These are phyloP conservation scores for Mactromeris polynyma DNA, from an alignment of 2,888 invertebrate genomes.

Conservation along the genomic window DNA sequence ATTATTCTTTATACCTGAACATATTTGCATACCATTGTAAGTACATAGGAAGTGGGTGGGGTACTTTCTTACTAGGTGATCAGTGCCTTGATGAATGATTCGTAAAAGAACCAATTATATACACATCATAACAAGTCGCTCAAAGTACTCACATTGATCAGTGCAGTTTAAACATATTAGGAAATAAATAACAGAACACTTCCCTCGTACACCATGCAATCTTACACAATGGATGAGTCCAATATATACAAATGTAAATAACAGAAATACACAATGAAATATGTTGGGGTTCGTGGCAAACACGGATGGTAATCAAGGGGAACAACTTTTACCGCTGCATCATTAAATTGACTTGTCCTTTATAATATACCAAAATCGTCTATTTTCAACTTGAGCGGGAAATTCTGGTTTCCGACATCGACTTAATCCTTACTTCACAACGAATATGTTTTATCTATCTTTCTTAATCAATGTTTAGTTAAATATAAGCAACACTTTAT, in stretches of 20 bases:
- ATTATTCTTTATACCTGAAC: conserved; percentile 15
- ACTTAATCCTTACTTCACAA: too few species aligned
- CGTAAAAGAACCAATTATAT: background rate
- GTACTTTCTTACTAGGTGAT: background rate
- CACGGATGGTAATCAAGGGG: too few species aligned
- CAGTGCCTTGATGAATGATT: background rate
- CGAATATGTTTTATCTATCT: too few species aligned
- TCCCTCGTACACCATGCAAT: background rate
- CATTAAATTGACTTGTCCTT: too few species aligned
- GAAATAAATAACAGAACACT: background rate
- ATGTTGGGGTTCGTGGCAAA: background rate
- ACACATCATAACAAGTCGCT: background rate
- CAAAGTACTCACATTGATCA: background rate
- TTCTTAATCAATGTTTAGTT: too few species aligned
- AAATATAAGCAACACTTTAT: too few species aligned
- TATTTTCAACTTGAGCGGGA: too few species aligned
- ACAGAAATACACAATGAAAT: background rate
- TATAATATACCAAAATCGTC: too few species aligned
- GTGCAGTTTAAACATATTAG: background rate
- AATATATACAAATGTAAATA: background rate
- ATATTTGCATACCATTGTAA: conserved; percentile 5
- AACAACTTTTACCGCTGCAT: too few species aligned
- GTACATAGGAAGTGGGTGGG: background rate
- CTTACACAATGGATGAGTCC: background rate
- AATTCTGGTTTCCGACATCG: too few species aligned